A percentile compares a stretch with the other conserved stretches of the same genome.
Conservation (phyloP, 1,140 invertebrate species). For the Solenopsis fugax region DNA sequence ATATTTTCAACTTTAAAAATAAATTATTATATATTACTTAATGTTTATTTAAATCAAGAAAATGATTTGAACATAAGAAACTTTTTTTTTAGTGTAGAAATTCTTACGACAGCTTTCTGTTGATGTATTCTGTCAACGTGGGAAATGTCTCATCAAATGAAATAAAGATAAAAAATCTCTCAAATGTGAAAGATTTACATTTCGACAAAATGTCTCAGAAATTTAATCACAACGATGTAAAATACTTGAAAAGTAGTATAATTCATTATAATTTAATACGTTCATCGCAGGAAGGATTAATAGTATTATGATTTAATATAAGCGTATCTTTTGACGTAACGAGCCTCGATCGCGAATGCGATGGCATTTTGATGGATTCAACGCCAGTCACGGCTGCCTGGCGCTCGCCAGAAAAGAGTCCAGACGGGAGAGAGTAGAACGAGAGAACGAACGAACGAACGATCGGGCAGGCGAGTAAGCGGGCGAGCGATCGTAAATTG, state of each 20-base stretch:
- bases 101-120: conserved; percentile 14
- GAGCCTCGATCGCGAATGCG: background rate
- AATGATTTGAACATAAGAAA: no score
- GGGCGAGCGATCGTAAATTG: conserved; percentile 84
- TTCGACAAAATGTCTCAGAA: background rate
- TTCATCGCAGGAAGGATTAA: background rate
- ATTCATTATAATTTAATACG: background rate
- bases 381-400: conserved; percentile 7
- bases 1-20: no score
- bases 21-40: no score
- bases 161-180: background rate
- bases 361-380: conserved; percentile 27
- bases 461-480: conserved; percentile 54
- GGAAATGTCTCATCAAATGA: background rate
- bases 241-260: background rate
- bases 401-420: conserved; percentile 20
- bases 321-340: background rate
- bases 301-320: background rate
- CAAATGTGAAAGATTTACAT: background rate
- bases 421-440: background rate
- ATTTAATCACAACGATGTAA: background rate
- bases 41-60: no score
- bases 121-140: conserved; percentile 11
- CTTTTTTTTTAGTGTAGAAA: background rate
- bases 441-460: conserved; percentile 5